Base-by-base conservation (phyloP, 2,113 vertebrate genomes). In the Sturnira hondurensis region DNA sequence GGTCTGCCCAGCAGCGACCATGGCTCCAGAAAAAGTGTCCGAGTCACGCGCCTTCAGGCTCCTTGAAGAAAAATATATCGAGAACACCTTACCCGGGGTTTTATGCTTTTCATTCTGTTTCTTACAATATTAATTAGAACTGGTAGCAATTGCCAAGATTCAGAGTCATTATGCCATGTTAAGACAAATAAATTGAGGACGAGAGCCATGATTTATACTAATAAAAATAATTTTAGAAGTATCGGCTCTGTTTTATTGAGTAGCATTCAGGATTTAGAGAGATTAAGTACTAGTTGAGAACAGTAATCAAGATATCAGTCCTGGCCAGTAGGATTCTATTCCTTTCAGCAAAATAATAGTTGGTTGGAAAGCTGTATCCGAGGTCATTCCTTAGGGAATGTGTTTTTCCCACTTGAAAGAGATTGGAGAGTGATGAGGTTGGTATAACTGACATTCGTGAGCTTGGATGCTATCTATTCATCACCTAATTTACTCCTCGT, bases 181-280 rank as follows among this genome's bases (percentile, higher is more conserved):
- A 92, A 80, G 38, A 77, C 12, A 80, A 94, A 70, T 31, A 91
- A 74, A 41, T 14, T 52, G 73, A 74, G 56, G 38, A 41, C 0
- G 3, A 80, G 28, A 88, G 11, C 33, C 6, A n/a, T 43, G 4
- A 22, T 1, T 61, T 43, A 33, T 15, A 41, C 11, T 24, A 92
- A 54, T 73, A 93, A 77, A 95, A 28, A 65, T 65, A 54, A 71
- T 90, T 89, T 78, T 41, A 45, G 5, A 87, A 82, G 19, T 67
- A 65, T 24, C 67, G 54, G 7, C 13, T 77, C 24, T 45, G 17
- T 56, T 94, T 73, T 61, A 63, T 16, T 65, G n/a, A 50, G 36
- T 16, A 50, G 26, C 2, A 96, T 58, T 70, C 26, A 61, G 20
- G 67, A 84, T 77, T 95, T 50, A 47, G 24, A 87, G 19, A 70